Conservation (phyloP, 2,113 vertebrate species). For the Pluvialis apricaria region DNA sequence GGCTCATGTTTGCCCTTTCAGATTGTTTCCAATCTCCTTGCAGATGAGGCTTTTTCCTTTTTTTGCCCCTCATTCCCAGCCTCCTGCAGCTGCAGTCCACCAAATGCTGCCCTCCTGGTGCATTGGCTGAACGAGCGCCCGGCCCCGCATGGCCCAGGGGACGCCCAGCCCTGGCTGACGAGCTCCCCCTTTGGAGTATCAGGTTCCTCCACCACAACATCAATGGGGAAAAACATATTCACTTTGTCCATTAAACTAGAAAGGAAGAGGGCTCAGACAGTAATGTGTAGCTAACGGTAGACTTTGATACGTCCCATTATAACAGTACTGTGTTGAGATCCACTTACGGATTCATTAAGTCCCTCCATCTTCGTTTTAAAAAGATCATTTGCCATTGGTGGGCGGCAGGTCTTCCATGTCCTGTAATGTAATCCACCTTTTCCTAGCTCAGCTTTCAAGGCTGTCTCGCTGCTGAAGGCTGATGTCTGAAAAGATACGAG, state of each 20-base stretch:
- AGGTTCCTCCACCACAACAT: neutral
- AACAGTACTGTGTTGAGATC: neutral
- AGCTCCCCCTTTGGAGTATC: fast-evolving
- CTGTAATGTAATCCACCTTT: neutral
- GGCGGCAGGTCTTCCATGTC: neutral
- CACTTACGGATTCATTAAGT: neutral
- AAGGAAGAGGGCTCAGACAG: neutral
- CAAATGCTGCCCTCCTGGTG: neutral
- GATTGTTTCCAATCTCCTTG: neutral
- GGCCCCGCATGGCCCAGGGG: fast-evolving
- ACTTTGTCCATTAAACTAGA: neutral
- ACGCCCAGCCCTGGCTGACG: neutral
- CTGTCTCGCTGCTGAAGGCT: neutral
- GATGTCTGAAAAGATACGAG: neutral
- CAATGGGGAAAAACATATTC: fast-evolving
- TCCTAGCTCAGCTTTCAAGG: neutral
- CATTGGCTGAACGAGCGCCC: neutral
- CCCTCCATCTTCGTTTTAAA: neutral
- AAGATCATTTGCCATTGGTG: neutral
- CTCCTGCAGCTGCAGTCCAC: neutral
- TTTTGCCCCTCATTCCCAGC: neutral
- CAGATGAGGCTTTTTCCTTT: neutral
- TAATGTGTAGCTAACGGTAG: neutral
- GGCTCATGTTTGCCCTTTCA: neutral
- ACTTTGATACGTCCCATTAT: neutral